phyloP scores from a whole-genome alignment of 2,113 vertebrate species.

The Bufo bufo region DNA sequence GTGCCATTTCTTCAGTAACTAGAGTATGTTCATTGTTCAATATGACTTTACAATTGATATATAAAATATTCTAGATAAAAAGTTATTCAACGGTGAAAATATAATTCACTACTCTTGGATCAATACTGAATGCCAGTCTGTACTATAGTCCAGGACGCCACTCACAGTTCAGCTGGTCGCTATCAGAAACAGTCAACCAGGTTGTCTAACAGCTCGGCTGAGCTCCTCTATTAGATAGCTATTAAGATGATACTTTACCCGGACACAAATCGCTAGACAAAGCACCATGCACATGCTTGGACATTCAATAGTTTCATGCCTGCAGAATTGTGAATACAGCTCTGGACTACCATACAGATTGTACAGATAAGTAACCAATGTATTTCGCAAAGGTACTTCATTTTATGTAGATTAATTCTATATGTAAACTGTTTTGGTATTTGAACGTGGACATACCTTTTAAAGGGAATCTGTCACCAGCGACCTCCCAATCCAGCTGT shows the following conservation, averaged over 20 bases:
- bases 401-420: background rate
- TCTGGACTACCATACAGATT: background rate
- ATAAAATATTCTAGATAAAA: background rate
- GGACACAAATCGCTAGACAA: background rate
- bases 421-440: background rate
- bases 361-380: background rate
- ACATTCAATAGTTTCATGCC: background rate
- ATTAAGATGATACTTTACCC: background rate
- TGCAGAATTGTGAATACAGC: background rate
- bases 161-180: background rate
- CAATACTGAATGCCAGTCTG: background rate
- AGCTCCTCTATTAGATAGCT: background rate
- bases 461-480: background rate
- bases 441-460: background rate
- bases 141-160: background rate
- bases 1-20: background rate
- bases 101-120: background rate
- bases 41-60: background rate
- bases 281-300: background rate
- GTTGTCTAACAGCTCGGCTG: too few species aligned
- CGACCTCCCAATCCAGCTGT: too few species aligned
- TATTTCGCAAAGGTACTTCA: background rate
- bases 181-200: background rate
- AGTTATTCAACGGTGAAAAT: background rate
- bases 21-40: background rate